Conservation (phyloP, 2,888 invertebrate genomes). For the Melieria omissa region DNA sequence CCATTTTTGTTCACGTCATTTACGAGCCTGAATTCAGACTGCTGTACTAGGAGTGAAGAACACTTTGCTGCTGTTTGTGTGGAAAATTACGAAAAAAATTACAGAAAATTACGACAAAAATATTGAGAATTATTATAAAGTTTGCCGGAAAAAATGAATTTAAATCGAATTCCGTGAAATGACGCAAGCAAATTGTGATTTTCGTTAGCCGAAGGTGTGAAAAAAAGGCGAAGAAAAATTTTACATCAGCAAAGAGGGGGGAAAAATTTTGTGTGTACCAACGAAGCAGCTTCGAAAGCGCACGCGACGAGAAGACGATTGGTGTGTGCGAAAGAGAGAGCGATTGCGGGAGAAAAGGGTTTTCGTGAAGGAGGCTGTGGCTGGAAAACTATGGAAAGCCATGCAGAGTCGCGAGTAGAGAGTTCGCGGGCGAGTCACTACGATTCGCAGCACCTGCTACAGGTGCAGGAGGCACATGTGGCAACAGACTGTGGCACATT, state of each 20-base stretch:
- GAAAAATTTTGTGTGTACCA: constrained; percentile 63
- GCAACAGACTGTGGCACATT: constrained; percentile 13
- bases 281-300: constrained; percentile 57
- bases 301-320: constrained; percentile 50
- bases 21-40: constrained; percentile 23
- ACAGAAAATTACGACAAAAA: constrained; percentile 31
- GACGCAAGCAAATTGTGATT: constrained; percentile 23
- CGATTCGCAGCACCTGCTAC: constrained; percentile 21
- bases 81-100: constrained; percentile 24
- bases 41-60: constrained; percentile 20
- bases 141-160: constrained; percentile 42
- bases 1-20: constrained; percentile 51
- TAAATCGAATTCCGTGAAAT: constrained; percentile 48
- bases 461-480: constrained; percentile 9
- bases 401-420: constrained; percentile 42
- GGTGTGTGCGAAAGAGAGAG: constrained; percentile 36
- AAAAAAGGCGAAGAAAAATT: constrained; percentile 42
- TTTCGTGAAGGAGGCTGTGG: constrained; percentile 39
- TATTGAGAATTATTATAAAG: constrained; percentile 52
- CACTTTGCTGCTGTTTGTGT: constrained; percentile 16
- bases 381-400: constrained; percentile 59
- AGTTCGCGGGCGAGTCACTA: background rate
- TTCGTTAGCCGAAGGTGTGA: constrained; percentile 21
- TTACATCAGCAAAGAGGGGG: constrained; percentile 47
- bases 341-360: constrained; percentile 43